These are phyloP conservation scores for Sceloporus tristichus DNA, from an alignment of 2,113 vertebrate genomes.

Conservation along the genomic window DNA sequence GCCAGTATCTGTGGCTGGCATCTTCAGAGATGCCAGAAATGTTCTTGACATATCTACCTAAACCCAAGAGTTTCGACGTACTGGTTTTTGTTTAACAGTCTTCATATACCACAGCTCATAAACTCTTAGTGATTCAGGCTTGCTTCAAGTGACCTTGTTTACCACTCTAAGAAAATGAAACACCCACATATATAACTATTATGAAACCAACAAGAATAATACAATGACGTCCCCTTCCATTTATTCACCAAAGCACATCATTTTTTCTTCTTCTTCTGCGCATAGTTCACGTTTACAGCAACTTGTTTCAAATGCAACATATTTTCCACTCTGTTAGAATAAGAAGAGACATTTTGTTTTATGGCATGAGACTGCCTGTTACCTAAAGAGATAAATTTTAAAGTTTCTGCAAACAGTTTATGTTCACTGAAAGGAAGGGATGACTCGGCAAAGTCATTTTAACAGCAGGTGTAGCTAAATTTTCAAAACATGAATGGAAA, in stretches of 20 bases:
- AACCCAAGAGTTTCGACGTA: fast-evolving
- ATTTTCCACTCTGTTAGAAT: background rate
- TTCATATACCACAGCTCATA: background rate
- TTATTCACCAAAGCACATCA: background rate
- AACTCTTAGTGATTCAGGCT: background rate
- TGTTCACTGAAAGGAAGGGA: conserved; percentile 5
- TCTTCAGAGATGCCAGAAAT: no score
- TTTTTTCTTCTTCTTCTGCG: conserved; percentile 2
- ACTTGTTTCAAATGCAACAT: background rate
- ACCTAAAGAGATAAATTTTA: conserved; percentile 11
- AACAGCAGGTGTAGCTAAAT: background rate
- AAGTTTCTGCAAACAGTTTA: background rate
- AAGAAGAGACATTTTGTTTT: conserved; percentile 18
- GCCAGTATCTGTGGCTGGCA: no score
- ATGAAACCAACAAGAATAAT: background rate
- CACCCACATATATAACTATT: background rate
- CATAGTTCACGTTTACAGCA: background rate
- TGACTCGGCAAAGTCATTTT: background rate
- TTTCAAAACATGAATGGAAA: conserved; percentile 11
- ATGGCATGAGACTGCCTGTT: background rate
- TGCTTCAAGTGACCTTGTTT: background rate
- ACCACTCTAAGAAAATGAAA: background rate
- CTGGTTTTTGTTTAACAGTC: background rate
- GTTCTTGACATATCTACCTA: no score
- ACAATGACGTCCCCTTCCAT: background rate